These are phyloP conservation scores for Eurystomus glaucurus DNA, from an alignment of 2,797 vertebrate species.

Conservation along the genomic window DNA sequence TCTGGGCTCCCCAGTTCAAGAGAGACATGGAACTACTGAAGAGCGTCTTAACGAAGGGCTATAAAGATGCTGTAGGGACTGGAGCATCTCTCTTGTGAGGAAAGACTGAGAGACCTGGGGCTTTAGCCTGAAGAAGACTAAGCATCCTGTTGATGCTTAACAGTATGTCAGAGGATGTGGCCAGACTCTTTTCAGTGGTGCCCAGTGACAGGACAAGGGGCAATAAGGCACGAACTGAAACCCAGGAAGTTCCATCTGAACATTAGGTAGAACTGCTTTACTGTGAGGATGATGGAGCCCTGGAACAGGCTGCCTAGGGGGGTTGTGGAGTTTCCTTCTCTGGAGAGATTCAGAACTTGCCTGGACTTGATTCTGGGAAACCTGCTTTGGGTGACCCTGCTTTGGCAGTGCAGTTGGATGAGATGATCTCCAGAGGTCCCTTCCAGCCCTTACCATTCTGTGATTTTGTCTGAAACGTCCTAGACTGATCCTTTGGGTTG, in stretches of 20 bases:
- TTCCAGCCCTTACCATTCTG: neutral
- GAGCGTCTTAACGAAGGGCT: neutral
- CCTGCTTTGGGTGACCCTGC: neutral
- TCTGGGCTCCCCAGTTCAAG: neutral
- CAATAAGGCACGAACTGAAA: neutral
- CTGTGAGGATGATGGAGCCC: neutral
- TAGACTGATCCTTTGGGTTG: neutral
- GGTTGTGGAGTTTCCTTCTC: neutral
- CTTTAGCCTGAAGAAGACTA: neutral
- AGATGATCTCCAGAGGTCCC: neutral
- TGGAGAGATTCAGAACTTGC: neutral
- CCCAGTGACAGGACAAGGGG: neutral
- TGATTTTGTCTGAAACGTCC: neutral
- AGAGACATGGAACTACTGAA: neutral
- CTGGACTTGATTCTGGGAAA: neutral
- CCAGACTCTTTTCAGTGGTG: neutral
- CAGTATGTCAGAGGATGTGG: neutral
- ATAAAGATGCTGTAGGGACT: neutral
- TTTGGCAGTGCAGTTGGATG: neutral
- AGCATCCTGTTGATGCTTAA: neutral
- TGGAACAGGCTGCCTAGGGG: neutral
- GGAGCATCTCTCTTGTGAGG: neutral
- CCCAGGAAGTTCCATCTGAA: neutral
- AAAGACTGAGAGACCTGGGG: neutral
- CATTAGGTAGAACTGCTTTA: neutral